These are phyloP conservation scores for Amblyraja radiata DNA, from an alignment of 2,797 vertebrate species.

Conservation along the genomic window DNA sequence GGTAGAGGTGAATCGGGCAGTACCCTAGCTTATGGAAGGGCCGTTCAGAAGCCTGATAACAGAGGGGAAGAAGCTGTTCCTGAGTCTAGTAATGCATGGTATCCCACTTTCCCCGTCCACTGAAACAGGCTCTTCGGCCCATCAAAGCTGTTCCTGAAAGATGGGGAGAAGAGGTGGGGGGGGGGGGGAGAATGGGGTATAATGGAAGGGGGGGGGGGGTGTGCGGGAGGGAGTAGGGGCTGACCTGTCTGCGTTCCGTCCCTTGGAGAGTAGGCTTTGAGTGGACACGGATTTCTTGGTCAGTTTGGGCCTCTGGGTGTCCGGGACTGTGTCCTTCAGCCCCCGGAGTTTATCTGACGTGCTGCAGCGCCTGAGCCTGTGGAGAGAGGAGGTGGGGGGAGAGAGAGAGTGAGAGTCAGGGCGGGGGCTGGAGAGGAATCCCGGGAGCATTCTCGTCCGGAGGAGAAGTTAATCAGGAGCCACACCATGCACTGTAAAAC, in stretches of 20 bases:
- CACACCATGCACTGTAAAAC: too few relatives aligned
- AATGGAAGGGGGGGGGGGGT: neutral
- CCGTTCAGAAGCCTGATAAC: too few relatives aligned
- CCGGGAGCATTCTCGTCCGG: neutral
- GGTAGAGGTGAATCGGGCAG: too few relatives aligned
- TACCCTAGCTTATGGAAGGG: too few relatives aligned
- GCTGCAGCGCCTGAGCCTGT: slow-evolving; percentile 73
- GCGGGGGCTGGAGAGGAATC: neutral
- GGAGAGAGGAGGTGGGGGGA: slow-evolving; percentile 32
- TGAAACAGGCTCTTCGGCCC: too few relatives aligned
- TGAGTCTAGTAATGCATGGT: too few relatives aligned
- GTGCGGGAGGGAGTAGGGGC: neutral
- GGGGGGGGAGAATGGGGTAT: neutral
- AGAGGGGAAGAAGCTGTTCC: too few relatives aligned
- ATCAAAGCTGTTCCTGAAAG: too few relatives aligned
- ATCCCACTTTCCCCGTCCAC: too few relatives aligned
- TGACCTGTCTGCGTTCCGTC: slow-evolving; percentile 75
- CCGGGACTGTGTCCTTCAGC: slow-evolving; percentile 49
- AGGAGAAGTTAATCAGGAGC: too few relatives aligned
- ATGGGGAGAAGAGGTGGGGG: neutral
- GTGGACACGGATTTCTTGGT: slow-evolving; percentile 76
- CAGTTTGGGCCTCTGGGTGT: slow-evolving; percentile 66
- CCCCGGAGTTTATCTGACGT: slow-evolving; percentile 59
- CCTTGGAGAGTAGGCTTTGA: slow-evolving; percentile 69
- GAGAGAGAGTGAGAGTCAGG: neutral